A percentile compares a stretch with the other conserved stretches of the same genome.
Conservation (phyloP, 2,113 vertebrate genomes). For the Heloderma charlesbogerti region DNA sequence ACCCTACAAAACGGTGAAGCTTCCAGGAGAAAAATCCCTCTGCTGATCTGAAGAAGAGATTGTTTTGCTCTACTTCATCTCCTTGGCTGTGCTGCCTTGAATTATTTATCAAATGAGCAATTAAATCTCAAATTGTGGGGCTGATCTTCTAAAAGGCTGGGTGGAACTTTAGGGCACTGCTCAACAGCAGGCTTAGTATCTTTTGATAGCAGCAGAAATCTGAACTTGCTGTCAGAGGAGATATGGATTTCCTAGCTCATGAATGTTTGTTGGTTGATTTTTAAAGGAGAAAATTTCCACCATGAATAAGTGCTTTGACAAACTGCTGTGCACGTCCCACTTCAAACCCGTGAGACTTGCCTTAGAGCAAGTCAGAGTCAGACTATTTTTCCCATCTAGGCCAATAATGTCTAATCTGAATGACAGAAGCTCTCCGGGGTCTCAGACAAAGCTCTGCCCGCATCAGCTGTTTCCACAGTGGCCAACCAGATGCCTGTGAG, state of each 20-base stretch:
- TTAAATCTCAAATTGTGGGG: slow-evolving; percentile 27
- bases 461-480: not conserved
- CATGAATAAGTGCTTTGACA: not conserved
- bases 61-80: not conserved
- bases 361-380: not conserved
- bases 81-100: not conserved
- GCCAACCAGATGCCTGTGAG: too few relatives aligned
- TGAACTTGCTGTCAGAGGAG: not conserved
- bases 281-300: not conserved
- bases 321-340: too few relatives aligned
- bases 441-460: not conserved
- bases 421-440: not conserved
- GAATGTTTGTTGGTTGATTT: not conserved
- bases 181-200: not conserved
- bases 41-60: not conserved
- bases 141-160: slow-evolving; percentile 14
- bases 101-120: slow-evolving; percentile 22
- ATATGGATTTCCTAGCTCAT: not conserved
- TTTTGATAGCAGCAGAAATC: not conserved
- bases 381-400: not conserved
- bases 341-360: not conserved
- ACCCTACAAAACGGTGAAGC: not conserved
- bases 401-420: not conserved
- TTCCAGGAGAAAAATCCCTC: not conserved
- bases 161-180: not conserved